Conservation (phyloP, 2,113 vertebrate species). For the Datnioides undecimradiatus region DNA sequence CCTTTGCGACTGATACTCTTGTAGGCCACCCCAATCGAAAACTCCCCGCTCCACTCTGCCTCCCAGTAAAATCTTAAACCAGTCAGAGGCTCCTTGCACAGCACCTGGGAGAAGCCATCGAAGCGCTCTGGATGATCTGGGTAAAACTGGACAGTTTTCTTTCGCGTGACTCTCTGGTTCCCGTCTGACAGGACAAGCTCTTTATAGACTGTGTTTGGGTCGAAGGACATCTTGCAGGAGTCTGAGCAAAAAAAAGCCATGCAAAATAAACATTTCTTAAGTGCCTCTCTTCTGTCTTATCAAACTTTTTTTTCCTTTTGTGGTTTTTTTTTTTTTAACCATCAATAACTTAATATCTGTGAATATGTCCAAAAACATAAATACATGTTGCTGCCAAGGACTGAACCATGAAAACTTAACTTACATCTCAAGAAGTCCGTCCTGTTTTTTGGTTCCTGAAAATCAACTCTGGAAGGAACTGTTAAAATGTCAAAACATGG, state of each 20-base stretch:
- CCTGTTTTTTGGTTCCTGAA: conserved; percentile 82
- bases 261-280: neutral
- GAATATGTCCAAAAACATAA: neutral
- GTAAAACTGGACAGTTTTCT: conserved; percentile 72
- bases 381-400: neutral
- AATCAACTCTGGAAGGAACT: conserved; percentile 74
- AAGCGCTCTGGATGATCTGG: conserved; percentile 86
- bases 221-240: conserved; percentile 79
- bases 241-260: conserved; percentile 67
- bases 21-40: conserved; percentile 91
- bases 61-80: conserved; percentile 93
- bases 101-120: conserved; percentile 89
- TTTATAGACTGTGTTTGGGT: conserved; percentile 83
- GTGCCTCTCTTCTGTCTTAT: neutral
- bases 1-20: conserved; percentile 83
- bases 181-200: conserved; percentile 82
- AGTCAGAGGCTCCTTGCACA: conserved; percentile 86
- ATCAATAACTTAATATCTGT: neutral
- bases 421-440: conserved; percentile 84
- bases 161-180: conserved; percentile 76
- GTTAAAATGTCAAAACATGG: conserved; percentile 20
- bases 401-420: conserved; percentile 41
- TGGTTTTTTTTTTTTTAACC: too few species aligned
- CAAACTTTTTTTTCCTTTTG: too few species aligned
- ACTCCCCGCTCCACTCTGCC: conserved; percentile 84